These are phyloP conservation scores for Micrasema longulum DNA, from an alignment of 1,140 invertebrate species.

Conservation along the genomic window DNA sequence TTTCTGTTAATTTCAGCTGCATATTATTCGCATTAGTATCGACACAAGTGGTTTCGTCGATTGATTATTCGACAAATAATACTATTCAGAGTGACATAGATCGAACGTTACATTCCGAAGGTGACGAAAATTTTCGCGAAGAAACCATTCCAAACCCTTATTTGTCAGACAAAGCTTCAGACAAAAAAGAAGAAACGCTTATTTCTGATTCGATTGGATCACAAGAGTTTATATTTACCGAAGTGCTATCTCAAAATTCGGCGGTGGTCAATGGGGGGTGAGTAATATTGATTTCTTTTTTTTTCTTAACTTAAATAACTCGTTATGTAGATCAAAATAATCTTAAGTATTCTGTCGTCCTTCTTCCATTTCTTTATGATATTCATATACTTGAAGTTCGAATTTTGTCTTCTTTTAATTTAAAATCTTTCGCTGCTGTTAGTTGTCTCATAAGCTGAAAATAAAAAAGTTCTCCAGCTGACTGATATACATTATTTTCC, in stretches of 20 bases:
- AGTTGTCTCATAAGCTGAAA: too few relatives aligned
- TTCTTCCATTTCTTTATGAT: too few relatives aligned
- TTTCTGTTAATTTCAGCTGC: conserved; percentile 56
- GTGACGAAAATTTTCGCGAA: conserved; percentile 9
- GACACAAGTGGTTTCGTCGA: conserved; percentile 13
- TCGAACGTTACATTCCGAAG: conserved; percentile 14
- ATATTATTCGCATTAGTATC: conserved; percentile 59
- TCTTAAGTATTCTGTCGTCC: too few relatives aligned
- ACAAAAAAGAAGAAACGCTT: neutral
- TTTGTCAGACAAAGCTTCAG: conserved; percentile 44
- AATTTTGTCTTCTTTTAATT: too few relatives aligned
- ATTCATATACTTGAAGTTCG: too few relatives aligned
- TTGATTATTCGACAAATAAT: conserved; percentile 22
- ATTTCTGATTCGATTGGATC: conserved; percentile 19
- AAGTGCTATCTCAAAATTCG: conserved; percentile 67
- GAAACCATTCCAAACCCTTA: conserved; percentile 7
- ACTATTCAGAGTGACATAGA: conserved; percentile 2
- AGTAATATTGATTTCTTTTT: conserved; percentile 56
- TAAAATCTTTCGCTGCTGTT: too few relatives aligned
- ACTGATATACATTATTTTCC: too few relatives aligned
- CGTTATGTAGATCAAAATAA: too few relatives aligned
- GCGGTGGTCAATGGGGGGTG: conserved; percentile 69
- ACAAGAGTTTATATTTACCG: conserved; percentile 64
- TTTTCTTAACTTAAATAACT: too few relatives aligned
- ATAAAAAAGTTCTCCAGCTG: too few relatives aligned